Evolutionary conservation across 2,797 vertebrate genomes (phyloP).

Genomic region (Hydrolagus colliei): DNA sequence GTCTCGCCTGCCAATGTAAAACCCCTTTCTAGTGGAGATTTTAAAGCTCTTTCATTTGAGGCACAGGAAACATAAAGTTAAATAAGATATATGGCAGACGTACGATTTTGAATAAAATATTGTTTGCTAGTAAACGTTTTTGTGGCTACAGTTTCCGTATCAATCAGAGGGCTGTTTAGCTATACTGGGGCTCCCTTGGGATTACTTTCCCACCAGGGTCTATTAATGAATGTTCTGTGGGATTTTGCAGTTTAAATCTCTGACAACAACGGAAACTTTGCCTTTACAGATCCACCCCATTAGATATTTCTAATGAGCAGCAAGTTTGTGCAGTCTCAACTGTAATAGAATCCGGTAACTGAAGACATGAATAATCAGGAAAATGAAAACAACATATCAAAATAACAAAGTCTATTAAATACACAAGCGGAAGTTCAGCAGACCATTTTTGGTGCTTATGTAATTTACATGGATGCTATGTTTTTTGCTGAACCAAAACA

Average conservation of each 20-base stretch:
- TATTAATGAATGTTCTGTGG: neutral
- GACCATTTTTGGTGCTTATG: neutral
- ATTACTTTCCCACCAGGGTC: neutral
- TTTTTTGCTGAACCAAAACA: neutral
- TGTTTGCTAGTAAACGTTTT: neutral
- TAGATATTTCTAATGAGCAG: neutral
- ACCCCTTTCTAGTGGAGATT: neutral
- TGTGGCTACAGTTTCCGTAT: neutral
- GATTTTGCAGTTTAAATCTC: neutral
- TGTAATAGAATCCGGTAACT: neutral
- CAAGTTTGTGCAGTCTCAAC: neutral
- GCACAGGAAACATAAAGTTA: neutral
- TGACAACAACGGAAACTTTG: neutral
- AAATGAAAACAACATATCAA: too few species aligned
- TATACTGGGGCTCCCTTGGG: neutral
- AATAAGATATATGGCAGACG: neutral
- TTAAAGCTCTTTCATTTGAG: too few species aligned
- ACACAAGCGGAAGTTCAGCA: neutral
- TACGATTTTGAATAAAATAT: slow-evolving; percentile 11
- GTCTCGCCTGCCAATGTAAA: neutral
- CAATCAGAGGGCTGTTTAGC: neutral
- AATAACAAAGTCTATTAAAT: neutral
- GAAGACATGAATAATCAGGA: too few species aligned
- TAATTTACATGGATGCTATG: too few species aligned
- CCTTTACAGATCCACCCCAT: neutral